Conservation (phyloP, 2,797 vertebrate species). For the Psittacula echo region DNA sequence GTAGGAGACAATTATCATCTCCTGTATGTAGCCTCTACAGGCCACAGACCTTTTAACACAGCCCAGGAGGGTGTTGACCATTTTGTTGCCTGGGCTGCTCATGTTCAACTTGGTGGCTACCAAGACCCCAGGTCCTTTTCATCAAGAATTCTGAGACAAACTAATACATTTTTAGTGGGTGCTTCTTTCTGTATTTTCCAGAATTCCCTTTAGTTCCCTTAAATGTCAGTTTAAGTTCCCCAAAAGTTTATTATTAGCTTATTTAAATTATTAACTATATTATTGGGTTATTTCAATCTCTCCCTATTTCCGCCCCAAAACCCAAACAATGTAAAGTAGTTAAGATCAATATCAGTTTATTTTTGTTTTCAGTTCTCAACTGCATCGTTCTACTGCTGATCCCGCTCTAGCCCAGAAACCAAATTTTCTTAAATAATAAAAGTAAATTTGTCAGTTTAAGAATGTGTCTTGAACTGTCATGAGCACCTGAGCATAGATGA, state of each 20-base stretch:
- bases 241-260: background rate
- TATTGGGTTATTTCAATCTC: background rate
- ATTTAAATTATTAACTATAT: background rate
- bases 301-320: background rate
- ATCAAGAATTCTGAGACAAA: background rate
- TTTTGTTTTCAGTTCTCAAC: background rate
- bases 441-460: background rate
- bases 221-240: background rate
- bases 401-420: background rate
- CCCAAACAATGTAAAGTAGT: background rate
- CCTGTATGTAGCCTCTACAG: background rate
- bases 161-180: background rate
- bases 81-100: background rate
- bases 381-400: background rate
- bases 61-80: fast-evolving
- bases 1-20: background rate
- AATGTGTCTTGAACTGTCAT: background rate
- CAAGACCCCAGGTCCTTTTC: background rate
- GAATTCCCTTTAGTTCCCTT: background rate
- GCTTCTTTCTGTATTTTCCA: background rate
- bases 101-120: background rate
- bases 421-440: background rate
- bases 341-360: background rate
- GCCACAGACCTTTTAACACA: background rate
- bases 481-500: background rate